A percentile compares a stretch with the other conserved stretches of the same genome.
These are phyloP conservation scores for Apodemus speciosus DNA, from an alignment of 2,113 vertebrate genomes.

Conservation along the genomic window DNA sequence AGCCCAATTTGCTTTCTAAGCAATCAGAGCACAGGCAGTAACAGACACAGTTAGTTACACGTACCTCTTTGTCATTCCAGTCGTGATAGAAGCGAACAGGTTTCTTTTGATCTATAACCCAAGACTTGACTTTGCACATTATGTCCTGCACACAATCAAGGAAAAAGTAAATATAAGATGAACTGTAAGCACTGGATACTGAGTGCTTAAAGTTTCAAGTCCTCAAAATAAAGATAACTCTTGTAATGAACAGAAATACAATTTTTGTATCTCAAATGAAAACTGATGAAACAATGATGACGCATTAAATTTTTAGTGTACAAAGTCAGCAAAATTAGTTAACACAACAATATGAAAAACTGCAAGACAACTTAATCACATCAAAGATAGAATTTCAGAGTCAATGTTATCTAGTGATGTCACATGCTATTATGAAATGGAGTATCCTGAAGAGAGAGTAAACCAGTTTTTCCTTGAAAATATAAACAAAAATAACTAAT, in stretches of 20 bases:
- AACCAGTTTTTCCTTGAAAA: constrained; percentile 72
- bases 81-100: constrained; percentile 93
- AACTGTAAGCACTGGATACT: constrained; percentile 87
- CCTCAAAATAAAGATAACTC: constrained; percentile 76
- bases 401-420: constrained; percentile 85
- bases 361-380: constrained; percentile 69
- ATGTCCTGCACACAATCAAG: constrained; percentile 92
- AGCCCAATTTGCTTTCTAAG: constrained; percentile 49
- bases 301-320: constrained; percentile 61
- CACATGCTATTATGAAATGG: constrained; percentile 86
- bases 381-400: constrained; percentile 75
- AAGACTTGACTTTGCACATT: constrained; percentile 98
- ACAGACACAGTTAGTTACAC: constrained; percentile 75
- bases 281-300: constrained; percentile 48
- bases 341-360: constrained; percentile 66
- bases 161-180: constrained; percentile 89
- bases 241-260: constrained; percentile 61
- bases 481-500: constrained; percentile 87
- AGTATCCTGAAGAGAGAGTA: constrained; percentile 85
- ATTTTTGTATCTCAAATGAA: constrained; percentile 70
- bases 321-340: constrained; percentile 70
- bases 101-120: constrained; percentile 97
- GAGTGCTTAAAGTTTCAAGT: constrained; percentile 84
- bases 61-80: constrained; percentile 97
- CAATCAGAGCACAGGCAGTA: constrained; percentile 58